phyloP scores from a whole-genome alignment of 2,113 vertebrate genomes.

The Tupaia tana region DNA sequence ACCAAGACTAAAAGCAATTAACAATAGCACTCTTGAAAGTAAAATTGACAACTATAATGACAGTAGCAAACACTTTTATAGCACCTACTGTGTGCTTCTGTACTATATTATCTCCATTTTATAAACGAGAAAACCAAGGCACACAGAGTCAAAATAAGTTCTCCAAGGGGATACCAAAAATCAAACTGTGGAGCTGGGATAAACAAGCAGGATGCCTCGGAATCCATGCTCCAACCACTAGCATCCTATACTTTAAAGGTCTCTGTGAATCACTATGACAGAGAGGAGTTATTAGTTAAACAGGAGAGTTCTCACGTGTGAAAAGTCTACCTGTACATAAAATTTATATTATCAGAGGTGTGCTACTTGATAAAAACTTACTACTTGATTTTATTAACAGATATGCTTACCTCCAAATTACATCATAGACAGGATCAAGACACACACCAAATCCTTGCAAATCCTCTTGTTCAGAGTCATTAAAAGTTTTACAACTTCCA shows the following conservation, averaged over 20 bases:
- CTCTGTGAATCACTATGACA: neutral
- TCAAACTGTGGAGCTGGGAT: neutral
- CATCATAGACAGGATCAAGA: constrained; percentile 98
- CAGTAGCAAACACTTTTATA: neutral
- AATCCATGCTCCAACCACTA: neutral
- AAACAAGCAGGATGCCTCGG: neutral
- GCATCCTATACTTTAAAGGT: neutral
- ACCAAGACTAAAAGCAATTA: constrained; percentile 37
- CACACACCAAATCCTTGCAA: constrained; percentile 98
- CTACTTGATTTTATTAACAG: constrained; percentile 12
- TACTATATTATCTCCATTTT: neutral
- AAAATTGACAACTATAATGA: neutral
- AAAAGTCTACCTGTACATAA: neutral
- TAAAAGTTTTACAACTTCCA: constrained; percentile 99
- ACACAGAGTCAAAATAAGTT: neutral
- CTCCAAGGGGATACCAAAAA: neutral
- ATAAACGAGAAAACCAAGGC: neutral
- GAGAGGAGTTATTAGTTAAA: neutral
- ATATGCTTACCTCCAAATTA: constrained; percentile 96
- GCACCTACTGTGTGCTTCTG: neutral
- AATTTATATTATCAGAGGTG: neutral
- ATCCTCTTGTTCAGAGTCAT: constrained; percentile 99
- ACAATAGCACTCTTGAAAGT: neutral
- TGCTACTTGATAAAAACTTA: constrained; percentile 34
- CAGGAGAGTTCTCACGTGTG: neutral